Percentiles rank a stretch among this genome's conserved stretches.
phyloP scores from a whole-genome alignment of 2,113 vertebrate genomes.

The Seriola dumerili region DNA sequence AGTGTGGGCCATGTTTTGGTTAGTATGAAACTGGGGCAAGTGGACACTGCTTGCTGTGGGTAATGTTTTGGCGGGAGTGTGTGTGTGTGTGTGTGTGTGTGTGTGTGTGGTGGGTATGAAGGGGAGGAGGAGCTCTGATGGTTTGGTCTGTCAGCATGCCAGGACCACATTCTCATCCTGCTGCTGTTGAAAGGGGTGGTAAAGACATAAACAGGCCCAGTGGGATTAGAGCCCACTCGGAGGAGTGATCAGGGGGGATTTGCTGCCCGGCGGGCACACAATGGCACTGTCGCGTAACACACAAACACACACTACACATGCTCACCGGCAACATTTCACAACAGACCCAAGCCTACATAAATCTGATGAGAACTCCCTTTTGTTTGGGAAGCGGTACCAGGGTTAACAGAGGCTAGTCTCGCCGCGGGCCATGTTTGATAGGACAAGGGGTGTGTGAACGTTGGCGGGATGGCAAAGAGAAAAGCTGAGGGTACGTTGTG shows the following conservation, averaged over 20 bases:
- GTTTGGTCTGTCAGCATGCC: slow-evolving; percentile 73
- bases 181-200: slow-evolving; percentile 65
- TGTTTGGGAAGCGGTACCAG: slow-evolving; percentile 73
- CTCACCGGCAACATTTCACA: slow-evolving; percentile 75
- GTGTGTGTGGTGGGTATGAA: slow-evolving; percentile 34
- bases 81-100: slow-evolving; percentile 36
- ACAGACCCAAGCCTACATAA: slow-evolving; percentile 75
- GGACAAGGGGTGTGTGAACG: slow-evolving; percentile 58
- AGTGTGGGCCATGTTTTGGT: slow-evolving; percentile 38
- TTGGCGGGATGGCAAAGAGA: slow-evolving; percentile 50
- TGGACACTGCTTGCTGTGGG: slow-evolving; percentile 28
- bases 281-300: slow-evolving; percentile 74
- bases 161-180: slow-evolving; percentile 76
- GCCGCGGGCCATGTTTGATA: slow-evolving; percentile 59
- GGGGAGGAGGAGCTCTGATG: slow-evolving; percentile 49
- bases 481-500: slow-evolving; percentile 60
- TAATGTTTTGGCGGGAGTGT: slow-evolving; percentile 61
- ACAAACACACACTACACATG: slow-evolving; percentile 70
- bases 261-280: slow-evolving; percentile 76
- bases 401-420: slow-evolving; percentile 66
- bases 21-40: slow-evolving; percentile 50
- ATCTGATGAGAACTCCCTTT: slow-evolving; percentile 81
- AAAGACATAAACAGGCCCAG: slow-evolving; percentile 82
- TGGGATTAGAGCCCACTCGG: slow-evolving; percentile 80
- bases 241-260: slow-evolving; percentile 85